phyloP scores from a whole-genome alignment of 2,888 invertebrate genomes.

The Chloroclystis v-ata region DNA sequence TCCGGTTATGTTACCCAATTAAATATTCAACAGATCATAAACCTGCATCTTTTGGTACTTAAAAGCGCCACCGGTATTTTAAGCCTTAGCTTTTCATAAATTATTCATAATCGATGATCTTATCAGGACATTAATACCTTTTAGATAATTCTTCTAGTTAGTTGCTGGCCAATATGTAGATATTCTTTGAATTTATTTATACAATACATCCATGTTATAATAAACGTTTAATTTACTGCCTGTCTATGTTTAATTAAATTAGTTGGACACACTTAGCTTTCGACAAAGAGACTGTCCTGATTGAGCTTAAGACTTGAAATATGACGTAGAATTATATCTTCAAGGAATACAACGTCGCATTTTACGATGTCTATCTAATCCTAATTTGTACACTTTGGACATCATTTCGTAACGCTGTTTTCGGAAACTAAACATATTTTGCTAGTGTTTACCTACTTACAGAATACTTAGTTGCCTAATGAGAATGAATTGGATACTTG shows the following conservation, averaged over 20 bases:
- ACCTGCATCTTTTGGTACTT: slow-evolving; percentile 14
- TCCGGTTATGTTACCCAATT: slow-evolving; percentile 22
- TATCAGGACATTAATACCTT: slow-evolving; percentile 14
- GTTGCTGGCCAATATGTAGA: neutral
- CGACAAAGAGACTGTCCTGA: no score
- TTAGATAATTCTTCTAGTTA: slow-evolving; percentile 14
- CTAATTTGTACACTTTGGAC: slow-evolving; percentile 16
- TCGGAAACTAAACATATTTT: no score
- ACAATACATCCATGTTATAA: no score
- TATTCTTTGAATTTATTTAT: slow-evolving; percentile 13
- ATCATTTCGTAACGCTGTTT: no score
- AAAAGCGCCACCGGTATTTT: slow-evolving; percentile 25
- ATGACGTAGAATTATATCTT: no score
- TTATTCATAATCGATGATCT: slow-evolving; percentile 17
- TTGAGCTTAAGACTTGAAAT: no score
- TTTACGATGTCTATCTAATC: slow-evolving; percentile 13
- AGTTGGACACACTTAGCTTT: no score
- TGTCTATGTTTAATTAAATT: no score
- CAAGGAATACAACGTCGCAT: slow-evolving; percentile 66
- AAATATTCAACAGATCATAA: slow-evolving; percentile 26
- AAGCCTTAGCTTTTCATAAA: slow-evolving; percentile 14
- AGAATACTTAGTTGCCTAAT: neutral
- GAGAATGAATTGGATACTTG: neutral
- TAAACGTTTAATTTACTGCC: no score
- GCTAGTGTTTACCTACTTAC: slow-evolving; percentile 1